Evolutionary conservation across 2,888 invertebrate genomes (phyloP).

Genomic region (Sussaba pulchella): DNA sequence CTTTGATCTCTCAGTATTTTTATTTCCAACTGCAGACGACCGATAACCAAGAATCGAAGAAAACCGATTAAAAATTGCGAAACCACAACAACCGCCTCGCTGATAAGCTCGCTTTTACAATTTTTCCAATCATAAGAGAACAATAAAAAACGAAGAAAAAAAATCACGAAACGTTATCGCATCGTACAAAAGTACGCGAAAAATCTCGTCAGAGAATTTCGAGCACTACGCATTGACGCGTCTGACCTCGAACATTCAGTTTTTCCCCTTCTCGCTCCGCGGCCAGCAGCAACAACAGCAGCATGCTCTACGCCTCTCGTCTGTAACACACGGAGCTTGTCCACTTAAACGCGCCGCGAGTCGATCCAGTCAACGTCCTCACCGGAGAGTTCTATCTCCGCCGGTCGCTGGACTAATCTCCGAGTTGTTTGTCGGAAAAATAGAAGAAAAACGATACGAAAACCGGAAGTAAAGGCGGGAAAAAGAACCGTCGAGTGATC

Average conservation of each 20-base stretch:
- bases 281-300: too few relatives aligned
- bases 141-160: background rate
- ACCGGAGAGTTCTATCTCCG: background rate
- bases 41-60: too few relatives aligned
- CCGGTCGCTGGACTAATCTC: background rate
- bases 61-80: too few relatives aligned
- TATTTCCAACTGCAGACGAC: too few relatives aligned
- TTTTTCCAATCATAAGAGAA: background rate
- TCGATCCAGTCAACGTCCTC: slow-evolving; percentile 51
- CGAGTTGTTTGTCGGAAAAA: slow-evolving; percentile 2
- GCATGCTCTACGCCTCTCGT: slow-evolving; percentile 10
- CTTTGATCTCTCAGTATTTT: too few relatives aligned
- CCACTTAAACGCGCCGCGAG: slow-evolving; percentile 39
- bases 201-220: background rate
- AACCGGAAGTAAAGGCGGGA: background rate
- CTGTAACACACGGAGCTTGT: slow-evolving; percentile 20
- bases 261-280: slow-evolving; percentile 46
- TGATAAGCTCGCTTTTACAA: too few relatives aligned
- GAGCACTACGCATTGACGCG: slow-evolving; percentile 16
- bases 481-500: background rate
- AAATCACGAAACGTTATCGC: background rate
- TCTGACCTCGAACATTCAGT: slow-evolving; percentile 38
- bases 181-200: slow-evolving; percentile 14
- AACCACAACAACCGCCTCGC: too few relatives aligned
- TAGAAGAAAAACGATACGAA: background rate